Evolutionary conservation across 1,140 invertebrate genomes (phyloP), one percentile per base, ranked within the genome.

Genomic region (Diuraphis noxia): DNA sequence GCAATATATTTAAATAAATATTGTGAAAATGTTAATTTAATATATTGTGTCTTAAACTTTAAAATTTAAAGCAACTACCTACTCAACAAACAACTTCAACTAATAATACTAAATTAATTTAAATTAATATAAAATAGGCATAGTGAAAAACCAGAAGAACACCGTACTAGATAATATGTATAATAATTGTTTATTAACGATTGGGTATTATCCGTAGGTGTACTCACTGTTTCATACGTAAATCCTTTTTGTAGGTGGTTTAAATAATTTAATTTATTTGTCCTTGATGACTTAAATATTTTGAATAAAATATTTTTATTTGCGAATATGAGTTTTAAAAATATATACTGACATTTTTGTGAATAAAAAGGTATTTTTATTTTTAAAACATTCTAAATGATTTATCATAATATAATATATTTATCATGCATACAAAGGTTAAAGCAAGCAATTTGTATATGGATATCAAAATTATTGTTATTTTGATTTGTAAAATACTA

Each of bases 21-120:
- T 30, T 84, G 40, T 84, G 25, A 41, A 82, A 43, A 84, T 8
- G 30, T 84, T 84, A n/a, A 84, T 84, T 41, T 84, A 41, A 41
- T 41, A n/a, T n/a, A n/a, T 82, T 82, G 25, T 82, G 38, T 13
- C 25, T 10, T 38, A 49, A 49, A 23, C 46, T 49, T 49, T 49
- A 49, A 49, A 23, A 19, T 49, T 49, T 49, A 43, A 84, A 13
- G 30, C 25, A 30, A 30, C 1, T 30, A 17, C 56, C 10, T n/a
- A 72, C 56, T 72, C 30, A 34, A 72, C 30, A n/a, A 72, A n/a
- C 56, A 30, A 30, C 38, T 9, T 30, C 9, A n/a, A 43, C 25
- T 41, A 41, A 41, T 84, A 41, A 43, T 41, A 84, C n/a, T 84
- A 84, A 84, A 40, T 84, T 72, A 72, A 34, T 72, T n/a, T 72